Evolutionary conservation across 2,113 vertebrate genomes (phyloP), one percentile per base, ranked within the genome.

Genomic region (Eulemur rufifrons): DNA sequence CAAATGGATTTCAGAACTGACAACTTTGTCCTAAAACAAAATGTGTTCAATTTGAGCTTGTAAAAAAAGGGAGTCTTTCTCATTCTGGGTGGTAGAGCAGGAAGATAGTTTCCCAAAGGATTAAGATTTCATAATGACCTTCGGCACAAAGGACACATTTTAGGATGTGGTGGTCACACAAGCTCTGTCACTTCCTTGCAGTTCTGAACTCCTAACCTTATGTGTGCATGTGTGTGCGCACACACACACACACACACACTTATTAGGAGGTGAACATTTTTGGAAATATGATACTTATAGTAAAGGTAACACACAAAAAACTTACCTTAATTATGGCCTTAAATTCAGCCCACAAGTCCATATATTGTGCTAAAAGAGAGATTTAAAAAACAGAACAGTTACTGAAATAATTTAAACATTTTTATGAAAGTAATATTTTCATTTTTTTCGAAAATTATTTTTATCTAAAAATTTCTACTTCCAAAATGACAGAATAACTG

Each of bases 311-410:
- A 91, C 9, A 78, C 34, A 66, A 71, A 21, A 83, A 64, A 88
- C 97, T 95, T 13, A 98, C 98, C 95, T 97, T 94, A 56, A 95
- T 9, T 23, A 10, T 63, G 13, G 9, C 12, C 52, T 86, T 84
- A 89, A 97, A 96, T 82, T 95, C 86, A 63, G 50, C 6, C 97
- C 95, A 96, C 64, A 97, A 42, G 64, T 86, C 6, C 34, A 42
- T 2, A 87, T 96, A 98, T 2, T 42, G 50, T 77, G 25, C 98
- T 98, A 73, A 97, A 96, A 95, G 64, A 84, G 83, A 97, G 59
- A 74, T 93, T 78, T 83, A n/a, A n/a, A 74, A 97, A 85, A 95
- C 73, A 39, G 11, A 85, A 66, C 77, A 23, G 37, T 97, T 96
- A 97, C 5, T 86, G 54, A 97, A 86, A 94, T 42, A 87, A 64